Conservation (phyloP, 2,797 vertebrate species). For the Ataeniobius toweri region DNA sequence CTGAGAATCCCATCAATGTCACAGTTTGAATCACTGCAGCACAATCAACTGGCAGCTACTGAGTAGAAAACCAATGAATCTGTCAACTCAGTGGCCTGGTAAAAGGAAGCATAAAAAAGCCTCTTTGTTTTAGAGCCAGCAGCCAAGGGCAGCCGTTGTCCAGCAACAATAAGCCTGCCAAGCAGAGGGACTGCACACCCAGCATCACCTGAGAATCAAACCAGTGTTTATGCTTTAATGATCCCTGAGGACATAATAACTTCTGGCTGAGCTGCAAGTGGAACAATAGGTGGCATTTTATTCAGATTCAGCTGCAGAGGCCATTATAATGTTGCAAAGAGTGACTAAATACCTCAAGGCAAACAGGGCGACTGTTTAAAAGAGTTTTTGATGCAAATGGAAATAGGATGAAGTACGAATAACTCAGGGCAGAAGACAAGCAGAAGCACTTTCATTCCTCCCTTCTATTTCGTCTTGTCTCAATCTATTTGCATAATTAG, state of each 20-base stretch:
- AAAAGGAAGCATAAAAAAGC: conserved; percentile 21
- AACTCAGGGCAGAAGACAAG: conserved; percentile 18
- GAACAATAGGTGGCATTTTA: conserved; percentile 54
- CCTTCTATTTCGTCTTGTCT: conserved; percentile 49
- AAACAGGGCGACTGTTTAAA: neutral
- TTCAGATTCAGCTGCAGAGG: conserved; percentile 23
- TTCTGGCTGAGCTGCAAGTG: conserved; percentile 23
- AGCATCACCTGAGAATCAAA: conserved; percentile 47
- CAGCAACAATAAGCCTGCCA: conserved; percentile 49
- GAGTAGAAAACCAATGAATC: conserved; percentile 68
- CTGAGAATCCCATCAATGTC: conserved; percentile 74
- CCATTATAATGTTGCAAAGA: conserved; percentile 41
- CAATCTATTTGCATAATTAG: conserved; percentile 69
- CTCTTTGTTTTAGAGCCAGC: conserved; percentile 63
- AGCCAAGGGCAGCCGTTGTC: conserved; percentile 47
- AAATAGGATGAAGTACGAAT: conserved; percentile 40
- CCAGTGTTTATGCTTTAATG: conserved; percentile 33
- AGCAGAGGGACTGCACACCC: conserved; percentile 32
- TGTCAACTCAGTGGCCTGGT: conserved; percentile 51
- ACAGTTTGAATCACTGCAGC: conserved; percentile 69
- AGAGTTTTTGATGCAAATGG: conserved; percentile 38
- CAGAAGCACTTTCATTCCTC: neutral
- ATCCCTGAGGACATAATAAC: conserved; percentile 40
- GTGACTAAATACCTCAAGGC: conserved; percentile 14
- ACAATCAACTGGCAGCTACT: conserved; percentile 70